Evolutionary conservation across 2,113 vertebrate genomes (phyloP).

Genomic region (Aldabrachelys gigantea): DNA sequence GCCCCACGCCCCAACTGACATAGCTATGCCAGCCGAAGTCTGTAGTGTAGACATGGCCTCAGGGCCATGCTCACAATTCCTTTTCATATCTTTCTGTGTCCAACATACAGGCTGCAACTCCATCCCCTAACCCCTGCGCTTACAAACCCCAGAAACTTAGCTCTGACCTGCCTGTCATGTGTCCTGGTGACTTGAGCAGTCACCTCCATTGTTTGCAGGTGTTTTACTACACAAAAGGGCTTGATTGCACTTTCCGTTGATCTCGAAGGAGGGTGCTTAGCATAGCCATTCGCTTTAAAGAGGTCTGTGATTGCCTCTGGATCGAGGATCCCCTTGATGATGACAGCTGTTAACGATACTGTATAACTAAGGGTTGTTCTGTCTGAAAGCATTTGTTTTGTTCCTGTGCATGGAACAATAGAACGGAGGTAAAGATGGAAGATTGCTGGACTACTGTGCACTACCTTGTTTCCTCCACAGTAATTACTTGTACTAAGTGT

Average conservation of each 20-base stretch:
- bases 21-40: neutral
- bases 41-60: neutral
- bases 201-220: neutral
- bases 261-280: neutral
- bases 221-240: neutral
- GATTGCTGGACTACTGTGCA: neutral
- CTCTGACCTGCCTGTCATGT: neutral
- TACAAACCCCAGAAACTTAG: neutral
- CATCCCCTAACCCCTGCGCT: neutral
- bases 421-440: neutral
- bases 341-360: neutral
- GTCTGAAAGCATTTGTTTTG: neutral
- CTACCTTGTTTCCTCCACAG: neutral
- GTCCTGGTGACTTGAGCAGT: neutral
- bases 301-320: neutral
- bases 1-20: no score
- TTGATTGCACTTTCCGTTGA: neutral
- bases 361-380: neutral
- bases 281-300: neutral
- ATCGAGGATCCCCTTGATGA: neutral
- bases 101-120: neutral
- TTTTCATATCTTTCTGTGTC: neutral
- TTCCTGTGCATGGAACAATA: neutral
- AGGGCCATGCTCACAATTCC: neutral
- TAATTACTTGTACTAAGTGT: neutral